Base-by-base conservation (phyloP, 2,888 invertebrate genomes). In the Crematogaster levior region DNA sequence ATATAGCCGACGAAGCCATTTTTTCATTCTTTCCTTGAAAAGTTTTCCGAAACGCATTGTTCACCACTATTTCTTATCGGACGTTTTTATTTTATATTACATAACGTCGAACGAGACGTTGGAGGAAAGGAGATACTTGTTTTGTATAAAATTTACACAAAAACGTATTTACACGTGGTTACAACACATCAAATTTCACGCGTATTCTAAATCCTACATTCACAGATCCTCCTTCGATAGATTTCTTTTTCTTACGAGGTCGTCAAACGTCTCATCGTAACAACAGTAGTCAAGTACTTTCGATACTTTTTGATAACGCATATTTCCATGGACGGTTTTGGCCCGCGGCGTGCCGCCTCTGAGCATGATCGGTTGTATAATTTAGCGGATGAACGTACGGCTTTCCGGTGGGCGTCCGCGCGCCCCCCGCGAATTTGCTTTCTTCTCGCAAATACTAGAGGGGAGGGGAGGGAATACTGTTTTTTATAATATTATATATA, bases 401-500 rank as follows among this genome's bases (percentile, higher is more conserved):
- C 86, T 85, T 87, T 77, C 83, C 74, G 84, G 77, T 61, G 46
- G 65, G 86, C 83, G 48, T 24, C 46, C 27, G 75, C 56, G 79
- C 82, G 30, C 21, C 63, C 51, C 53, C 85, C 82, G 61, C 48
- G 51, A 83, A 86, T 89, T 89, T 88, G 81, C 86, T 88, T 89
- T 88, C 74, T 85, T 89, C 89, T 86, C 89, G 86, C 88, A 88
- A 84, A 83, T 84, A 83, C 81, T 87, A 89, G 88, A 60, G 66
- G 24, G 53, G 9, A 24, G 40, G 63, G 63, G 63, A 18, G 63
- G 63, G 27, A 81, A 82, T 89, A 89, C 88, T 89, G 86, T 89
- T 89, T 89, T 89, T 89, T 89, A 89, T 89, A 88, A 86, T 89
- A 89, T 86, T 86, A 86, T 86, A 86, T 86, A 84, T 68, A 83